Base-by-base conservation (phyloP, 2,113 vertebrate genomes). In the Hippopotamus amphibius region DNA sequence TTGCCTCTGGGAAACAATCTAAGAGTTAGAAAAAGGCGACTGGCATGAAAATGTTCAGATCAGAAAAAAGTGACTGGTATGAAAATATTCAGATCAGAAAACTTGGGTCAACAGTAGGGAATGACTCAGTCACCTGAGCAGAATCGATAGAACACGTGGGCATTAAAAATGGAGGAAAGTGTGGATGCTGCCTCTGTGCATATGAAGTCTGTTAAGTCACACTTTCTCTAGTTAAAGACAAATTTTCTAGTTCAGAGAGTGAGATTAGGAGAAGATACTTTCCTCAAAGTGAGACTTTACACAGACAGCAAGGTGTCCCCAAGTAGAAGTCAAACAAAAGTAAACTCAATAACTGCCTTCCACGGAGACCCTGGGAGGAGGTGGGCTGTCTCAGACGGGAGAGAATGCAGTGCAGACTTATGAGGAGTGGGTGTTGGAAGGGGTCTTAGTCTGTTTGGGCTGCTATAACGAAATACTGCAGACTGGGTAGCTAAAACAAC, bases 141-240 rank as follows among this genome's bases (percentile, higher is more conserved):
- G 5, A 53, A 61, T 53, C 14, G 6, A 2, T 28, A 15, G 24
- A 10, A 26, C 2, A 26, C 0, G 0, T n/a, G 28, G 55, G 15
- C 57, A 12, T 65, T 10, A n/a, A 88, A 65, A 57, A 53, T 13
- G 53, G 61, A 50, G 43, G 17, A 4, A 59, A 41, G 15, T 5
- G 21, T 21, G 43, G 50, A 15, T 7, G 43, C 30, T 26, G 14
- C 11, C 13, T 16, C 16, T 22, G 43, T 84, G 48, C 82, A 37
- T 15, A 26, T 57, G 80, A 96, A 90, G 9, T 87, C 46, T 33
- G 7, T 7, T 74, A 48, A 71, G 16, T 6, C 30, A 82, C 1
- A 0, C 83, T 68, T 91, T 96, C 37, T 81, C 46, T 59, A 50
- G 21, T 41, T 69, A 66, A 76, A 61, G 3, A 55, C 10, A 33